Base-by-base conservation (phyloP, 2,113 vertebrate species). In the Mesoclemmys tuberculata region DNA sequence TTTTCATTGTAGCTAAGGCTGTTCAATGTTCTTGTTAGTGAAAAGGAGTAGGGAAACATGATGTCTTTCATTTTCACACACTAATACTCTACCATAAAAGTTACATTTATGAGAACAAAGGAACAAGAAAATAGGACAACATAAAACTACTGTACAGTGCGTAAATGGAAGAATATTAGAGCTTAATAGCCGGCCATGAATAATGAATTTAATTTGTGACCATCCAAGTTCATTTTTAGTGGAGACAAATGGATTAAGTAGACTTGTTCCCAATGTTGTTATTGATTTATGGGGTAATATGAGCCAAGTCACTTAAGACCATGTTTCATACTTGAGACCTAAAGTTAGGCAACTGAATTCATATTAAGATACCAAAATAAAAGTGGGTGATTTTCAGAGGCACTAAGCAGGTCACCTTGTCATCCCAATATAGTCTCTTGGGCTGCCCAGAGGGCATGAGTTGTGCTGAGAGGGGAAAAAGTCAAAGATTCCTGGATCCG, bases 161-260 rank as follows among this genome's bases (percentile, higher is more conserved):
- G 61, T n/a, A 64, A n/a, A 64, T 64, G 61, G 61, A 64, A 64
- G 14, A 64, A 64, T 64, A 64, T 64, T 64, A 64, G 61, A 64
- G 14, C 61, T 64, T 31, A 64, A 35, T 14, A 64, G 61, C 35
- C 31, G n/a, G 18, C 31, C 6, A 18, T 35, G 61, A 31, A n/a
- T 64, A 35, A 64, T 64, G 31, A 64, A 64, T 92, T 96, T 96
- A 85, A 96, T 86, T 82, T 89, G 94, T 94, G 95, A 91, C 90
- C 0, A 31, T 35, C 79, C 1, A 61, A 85, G 71, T 90, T 94
- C 0, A 95, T 82, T 94, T 94, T 88, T 71, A 89, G 88, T 78
- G 90, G 80, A 88, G 87, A 92, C 2, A 82, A 87, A 94, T 90
- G 82, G 80, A 96, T 96, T 93, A 84, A 21, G 77, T 19, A 83